Evolutionary conservation across 2,797 vertebrate species (phyloP), one percentile per base, ranked within the genome.

Genomic region (Poliocrania exsul): DNA sequence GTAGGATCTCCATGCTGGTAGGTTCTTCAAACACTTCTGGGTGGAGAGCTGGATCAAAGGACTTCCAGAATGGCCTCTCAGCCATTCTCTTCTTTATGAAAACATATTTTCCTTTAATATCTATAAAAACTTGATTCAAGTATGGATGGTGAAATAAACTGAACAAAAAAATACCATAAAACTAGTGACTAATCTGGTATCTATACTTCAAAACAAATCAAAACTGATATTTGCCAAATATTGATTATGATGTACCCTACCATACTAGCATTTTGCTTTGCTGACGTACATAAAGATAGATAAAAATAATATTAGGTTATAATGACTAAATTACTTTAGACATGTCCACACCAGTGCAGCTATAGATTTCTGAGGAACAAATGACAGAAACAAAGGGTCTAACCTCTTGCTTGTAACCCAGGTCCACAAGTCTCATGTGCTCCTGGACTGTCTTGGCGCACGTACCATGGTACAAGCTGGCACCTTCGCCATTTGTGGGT

Each of bases 401-500:
- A 93, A 99, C 99, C 99, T 99, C 99, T 98, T 57, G 99, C 99
- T 87, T 99, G 99, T 35, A 99, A 98, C 67, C 99, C 99, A 13
- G 98, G 98, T 26, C 99, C 99, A 69, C 99, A 99, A 25, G 98
- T 98, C 96, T 99, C 99, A 67, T 99, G 99, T 3, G 98, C 99
- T 66, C 99, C 98, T 0, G 98, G 98, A 66, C 97, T 98, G 72
- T 98, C 98, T 81, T 99, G 98, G 11, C 99, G 98, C 82, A 99
- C 97, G 0, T 98, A 98, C 99, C 99, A 99, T 0, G 99, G 99
- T 2, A 99, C 99, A 70, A 99, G 97, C 79, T 99, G 99, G 97
- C 99, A 99, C 77, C 99, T 98, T 72, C 99, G 99, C 99, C 99
- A 99, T 80, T 99, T 99, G 97, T 99, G 99, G 7, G 98, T 99